Evolutionary conservation across 2,888 invertebrate species (phyloP), one percentile per base, ranked within the genome.

Genomic region (Ditylenchus weischeri): DNA sequence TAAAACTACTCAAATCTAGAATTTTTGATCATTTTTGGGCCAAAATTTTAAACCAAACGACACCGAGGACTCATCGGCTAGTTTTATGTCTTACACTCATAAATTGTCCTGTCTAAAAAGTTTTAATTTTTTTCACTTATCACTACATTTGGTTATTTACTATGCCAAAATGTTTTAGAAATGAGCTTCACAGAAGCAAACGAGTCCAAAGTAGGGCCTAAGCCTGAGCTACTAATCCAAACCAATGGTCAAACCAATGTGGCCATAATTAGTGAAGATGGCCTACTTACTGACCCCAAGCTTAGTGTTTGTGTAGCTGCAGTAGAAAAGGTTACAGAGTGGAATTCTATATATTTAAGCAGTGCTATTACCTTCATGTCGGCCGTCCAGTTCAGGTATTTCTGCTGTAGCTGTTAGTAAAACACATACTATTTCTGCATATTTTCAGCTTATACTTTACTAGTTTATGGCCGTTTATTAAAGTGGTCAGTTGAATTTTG

Each of bases 391-490:
- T 62, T 62, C 62, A 43, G 43, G 43, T 43, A 15, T 43, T 43
- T 6, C 43, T 43, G 13, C 43, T 43, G 15, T 43, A 8, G 11
- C 43, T 29, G 5, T 29, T 5, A 29, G 43, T 38, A 38, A 38
- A 38, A 38, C n/a, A 29, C 29, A 29, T 29, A 29, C 29, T 43
- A 6, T 13, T 43, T 43, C 8, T 43, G 15, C 43, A 6, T 15
- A 43, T 43, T 43, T 43, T 3, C 43, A 62, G 62, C n/a, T 60
- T 65, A 8, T 65, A 65, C 50, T 65, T 65, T 38, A 65, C 60
- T 36, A 59, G 59, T 29, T 29, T 65, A 18, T 65, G 65, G 65
- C 65, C 65, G 4, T 65, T 65, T 23, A 49, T 65, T 48, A 65
- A 65, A 65, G 58, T 58, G 65, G 65, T 65, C 43, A 62, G 43